These are phyloP conservation scores for Apogon talboti DNA, from an alignment of 2,797 vertebrate genomes.

Conservation along the genomic window DNA sequence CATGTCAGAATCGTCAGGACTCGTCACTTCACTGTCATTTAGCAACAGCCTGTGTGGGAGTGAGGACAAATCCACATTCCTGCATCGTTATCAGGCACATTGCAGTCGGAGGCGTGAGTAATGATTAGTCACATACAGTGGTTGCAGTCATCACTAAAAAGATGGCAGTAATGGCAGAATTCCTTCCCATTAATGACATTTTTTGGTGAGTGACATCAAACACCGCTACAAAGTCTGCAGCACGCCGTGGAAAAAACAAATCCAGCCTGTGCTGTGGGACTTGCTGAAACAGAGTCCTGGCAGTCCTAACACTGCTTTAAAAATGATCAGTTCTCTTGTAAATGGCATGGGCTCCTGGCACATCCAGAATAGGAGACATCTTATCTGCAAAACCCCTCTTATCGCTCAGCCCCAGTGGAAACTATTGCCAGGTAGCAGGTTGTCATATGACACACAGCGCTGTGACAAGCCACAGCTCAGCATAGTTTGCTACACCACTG, in stretches of 20 bases:
- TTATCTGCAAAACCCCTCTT: constrained; percentile 75
- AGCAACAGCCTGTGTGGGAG: constrained; percentile 70
- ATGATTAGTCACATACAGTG: constrained; percentile 62
- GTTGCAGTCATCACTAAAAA: constrained; percentile 40
- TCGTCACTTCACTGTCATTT: constrained; percentile 77
- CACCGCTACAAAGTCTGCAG: constrained; percentile 24
- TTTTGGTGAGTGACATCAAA: constrained; percentile 49
- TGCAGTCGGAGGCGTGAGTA: constrained; percentile 59
- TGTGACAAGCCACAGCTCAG: constrained; percentile 64
- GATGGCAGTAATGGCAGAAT: constrained; percentile 30
- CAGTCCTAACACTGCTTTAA: constrained; percentile 49
- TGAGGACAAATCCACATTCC: constrained; percentile 64
- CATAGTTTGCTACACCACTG: constrained; percentile 60
- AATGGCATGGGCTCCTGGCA: constrained; percentile 67
- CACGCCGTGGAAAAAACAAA: constrained; percentile 52
- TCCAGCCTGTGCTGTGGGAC: constrained; percentile 27
- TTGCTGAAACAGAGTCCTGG: constrained; percentile 27
- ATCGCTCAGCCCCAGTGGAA: constrained; percentile 74
- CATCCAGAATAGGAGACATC: constrained; percentile 66
- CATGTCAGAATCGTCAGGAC: constrained; percentile 66
- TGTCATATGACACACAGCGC: constrained; percentile 73
- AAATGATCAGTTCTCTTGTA: constrained; percentile 65
- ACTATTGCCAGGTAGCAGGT: constrained; percentile 71
- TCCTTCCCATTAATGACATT: constrained; percentile 46
- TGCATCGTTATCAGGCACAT: constrained; percentile 61